Conservation (phyloP, 2,113 vertebrate species). For the Anas platyrhynchos region DNA sequence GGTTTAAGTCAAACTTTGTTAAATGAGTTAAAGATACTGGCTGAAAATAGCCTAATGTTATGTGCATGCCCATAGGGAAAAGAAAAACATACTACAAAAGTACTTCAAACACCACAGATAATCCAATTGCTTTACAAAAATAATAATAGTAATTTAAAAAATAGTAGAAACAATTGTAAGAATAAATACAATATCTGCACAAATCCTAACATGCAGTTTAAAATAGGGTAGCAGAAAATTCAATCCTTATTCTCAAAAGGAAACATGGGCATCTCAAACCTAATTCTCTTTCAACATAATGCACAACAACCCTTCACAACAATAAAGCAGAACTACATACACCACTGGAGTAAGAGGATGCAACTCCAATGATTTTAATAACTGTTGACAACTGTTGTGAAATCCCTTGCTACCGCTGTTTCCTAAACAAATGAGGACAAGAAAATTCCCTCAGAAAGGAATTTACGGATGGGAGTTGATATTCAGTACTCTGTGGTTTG, state of each 20-base stretch:
- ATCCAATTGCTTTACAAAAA: neutral
- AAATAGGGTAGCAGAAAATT: neutral
- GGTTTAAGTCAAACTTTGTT: conserved; percentile 57
- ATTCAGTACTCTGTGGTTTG: neutral
- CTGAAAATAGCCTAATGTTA: conserved; percentile 40
- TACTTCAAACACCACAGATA: neutral
- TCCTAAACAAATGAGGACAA: neutral
- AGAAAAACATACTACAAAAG: neutral
- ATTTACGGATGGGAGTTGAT: neutral
- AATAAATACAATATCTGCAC: neutral
- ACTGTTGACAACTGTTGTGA: neutral
- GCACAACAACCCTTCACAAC: neutral
- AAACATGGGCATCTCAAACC: neutral
- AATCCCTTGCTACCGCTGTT: neutral
- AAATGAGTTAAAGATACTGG: conserved; percentile 41
- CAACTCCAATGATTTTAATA: neutral
- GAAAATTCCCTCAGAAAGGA: neutral
- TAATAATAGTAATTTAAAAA: neutral
- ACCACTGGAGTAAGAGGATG: neutral
- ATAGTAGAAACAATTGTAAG: neutral
- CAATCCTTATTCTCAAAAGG: neutral
- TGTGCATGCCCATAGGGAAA: neutral
- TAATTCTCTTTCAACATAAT: neutral
- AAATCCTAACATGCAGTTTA: neutral
- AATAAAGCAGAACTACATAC: neutral